Evolutionary conservation across 2,113 vertebrate species (phyloP).

Genomic region (Rhynchopsitta pachyrhyncha): DNA sequence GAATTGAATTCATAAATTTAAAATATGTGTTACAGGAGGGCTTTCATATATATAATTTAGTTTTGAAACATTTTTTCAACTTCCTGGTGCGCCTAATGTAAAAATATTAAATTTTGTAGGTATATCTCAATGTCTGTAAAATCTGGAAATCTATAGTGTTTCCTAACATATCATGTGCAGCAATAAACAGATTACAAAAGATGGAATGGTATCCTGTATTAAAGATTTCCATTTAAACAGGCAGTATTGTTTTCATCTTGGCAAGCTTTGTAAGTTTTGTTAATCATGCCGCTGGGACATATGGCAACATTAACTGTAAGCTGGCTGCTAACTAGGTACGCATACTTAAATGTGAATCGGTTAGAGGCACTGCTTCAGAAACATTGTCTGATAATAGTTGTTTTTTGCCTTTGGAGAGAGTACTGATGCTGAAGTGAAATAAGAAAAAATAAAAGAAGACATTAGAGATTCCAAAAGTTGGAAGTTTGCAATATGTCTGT

Average conservation of each 20-base stretch:
- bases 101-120: neutral
- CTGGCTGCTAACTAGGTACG: neutral
- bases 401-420: neutral
- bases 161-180: neutral
- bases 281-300: neutral
- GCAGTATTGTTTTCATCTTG: neutral
- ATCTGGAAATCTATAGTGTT: neutral
- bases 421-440: neutral
- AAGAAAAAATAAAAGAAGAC: neutral
- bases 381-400: neutral
- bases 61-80: neutral
- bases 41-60: neutral
- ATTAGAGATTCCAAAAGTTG: neutral
- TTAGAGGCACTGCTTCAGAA: neutral
- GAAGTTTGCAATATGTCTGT: neutral
- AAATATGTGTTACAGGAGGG: neutral
- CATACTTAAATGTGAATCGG: neutral
- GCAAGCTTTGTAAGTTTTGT: neutral
- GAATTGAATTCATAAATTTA: fast-evolving
- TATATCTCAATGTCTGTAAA: neutral
- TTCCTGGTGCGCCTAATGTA: neutral
- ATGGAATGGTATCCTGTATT: neutral
- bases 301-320: neutral
- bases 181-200: neutral
- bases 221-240: neutral